Evolutionary conservation across 1,140 invertebrate genomes (phyloP).

Genomic region (Monomorium pharaonis): DNA sequence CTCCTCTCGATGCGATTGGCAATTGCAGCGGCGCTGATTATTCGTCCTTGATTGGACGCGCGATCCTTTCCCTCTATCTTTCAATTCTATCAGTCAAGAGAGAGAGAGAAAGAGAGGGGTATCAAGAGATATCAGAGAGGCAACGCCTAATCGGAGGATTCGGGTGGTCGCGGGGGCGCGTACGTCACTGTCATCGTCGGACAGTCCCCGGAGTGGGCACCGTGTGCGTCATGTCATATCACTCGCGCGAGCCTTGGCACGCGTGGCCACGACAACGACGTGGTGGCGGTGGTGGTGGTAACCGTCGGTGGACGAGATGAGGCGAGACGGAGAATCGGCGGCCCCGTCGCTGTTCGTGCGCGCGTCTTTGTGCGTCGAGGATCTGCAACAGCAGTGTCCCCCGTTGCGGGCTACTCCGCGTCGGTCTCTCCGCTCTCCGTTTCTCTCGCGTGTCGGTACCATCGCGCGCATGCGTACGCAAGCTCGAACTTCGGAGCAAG

Average conservation of each 20-base stretch:
- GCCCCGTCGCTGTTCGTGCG: neutral
- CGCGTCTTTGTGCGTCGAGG: conserved; percentile 43
- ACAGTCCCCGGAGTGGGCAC: neutral
- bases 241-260: conserved; percentile 58
- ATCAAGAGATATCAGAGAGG: too few relatives aligned
- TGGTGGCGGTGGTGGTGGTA: neutral
- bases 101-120: too few relatives aligned
- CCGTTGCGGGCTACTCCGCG: conserved; percentile 19
- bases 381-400: conserved; percentile 4
- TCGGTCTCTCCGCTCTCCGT: neutral
- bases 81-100: too few relatives aligned
- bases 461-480: neutral
- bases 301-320: conserved; percentile 40
- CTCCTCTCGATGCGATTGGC: too few relatives aligned
- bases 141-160: conserved; percentile 9
- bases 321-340: conserved; percentile 10
- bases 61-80: too few relatives aligned
- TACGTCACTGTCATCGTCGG: conserved; percentile 34
- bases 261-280: conserved; percentile 62
- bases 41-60: too few relatives aligned
- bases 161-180: neutral
- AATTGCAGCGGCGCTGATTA: too few relatives aligned
- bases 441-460: conserved; percentile 43
- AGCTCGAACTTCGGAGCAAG: neutral
- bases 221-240: conserved; percentile 43